phyloP scores from a whole-genome alignment of 2,113 vertebrate species.

The Actenoides lindsayi region DNA sequence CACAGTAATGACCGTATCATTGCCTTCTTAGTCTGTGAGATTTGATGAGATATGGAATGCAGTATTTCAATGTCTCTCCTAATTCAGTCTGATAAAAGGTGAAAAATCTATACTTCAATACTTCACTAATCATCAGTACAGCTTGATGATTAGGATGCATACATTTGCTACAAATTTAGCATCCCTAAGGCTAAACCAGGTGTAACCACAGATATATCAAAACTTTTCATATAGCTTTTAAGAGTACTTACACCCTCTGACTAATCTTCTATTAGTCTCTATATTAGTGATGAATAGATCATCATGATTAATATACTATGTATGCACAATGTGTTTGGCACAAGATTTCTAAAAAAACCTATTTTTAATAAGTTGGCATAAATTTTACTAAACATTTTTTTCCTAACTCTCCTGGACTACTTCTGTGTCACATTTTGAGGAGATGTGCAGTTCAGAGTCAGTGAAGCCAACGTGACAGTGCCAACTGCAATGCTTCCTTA shows the following conservation, averaged over 20 bases:
- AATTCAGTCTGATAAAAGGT: not conserved
- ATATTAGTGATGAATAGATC: not conserved
- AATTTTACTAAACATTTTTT: not conserved
- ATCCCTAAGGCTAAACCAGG: not conserved
- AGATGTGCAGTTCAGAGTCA: not conserved
- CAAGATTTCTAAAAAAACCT: not conserved
- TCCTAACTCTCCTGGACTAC: not conserved
- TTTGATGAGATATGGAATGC: not conserved
- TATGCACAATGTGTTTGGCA: not conserved
- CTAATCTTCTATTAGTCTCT: not conserved
- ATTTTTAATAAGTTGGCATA: not conserved
- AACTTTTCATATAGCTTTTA: not conserved
- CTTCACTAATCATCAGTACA: not conserved
- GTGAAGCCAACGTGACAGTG: not conserved
- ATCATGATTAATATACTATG: not conserved
- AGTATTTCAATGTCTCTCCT: not conserved
- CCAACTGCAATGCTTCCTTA: not conserved
- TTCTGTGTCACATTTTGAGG: not conserved
- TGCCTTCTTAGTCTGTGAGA: not conserved
- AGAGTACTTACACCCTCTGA: not conserved
- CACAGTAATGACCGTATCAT: not conserved
- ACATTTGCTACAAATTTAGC: not conserved
- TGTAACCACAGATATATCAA: not conserved
- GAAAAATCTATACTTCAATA: not conserved
- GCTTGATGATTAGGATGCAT: not conserved